phyloP scores from a whole-genome alignment of 2,888 invertebrate genomes.

The Idaea biselata region DNA sequence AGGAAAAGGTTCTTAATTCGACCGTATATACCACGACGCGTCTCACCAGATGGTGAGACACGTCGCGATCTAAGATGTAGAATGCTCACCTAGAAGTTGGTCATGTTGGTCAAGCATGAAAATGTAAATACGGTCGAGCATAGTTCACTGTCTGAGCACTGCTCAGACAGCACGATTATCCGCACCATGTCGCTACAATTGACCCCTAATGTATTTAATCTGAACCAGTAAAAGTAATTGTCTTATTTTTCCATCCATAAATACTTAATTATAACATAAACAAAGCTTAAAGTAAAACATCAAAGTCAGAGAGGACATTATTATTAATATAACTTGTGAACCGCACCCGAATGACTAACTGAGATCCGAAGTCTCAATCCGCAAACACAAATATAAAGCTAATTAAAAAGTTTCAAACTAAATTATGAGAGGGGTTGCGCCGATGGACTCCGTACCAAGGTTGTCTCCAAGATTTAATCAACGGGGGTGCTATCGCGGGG shows the following conservation, averaged over 20 bases:
- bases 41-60: no score
- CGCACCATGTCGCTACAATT: no score
- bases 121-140: no score
- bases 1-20: no score
- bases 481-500: slow-evolving; percentile 59
- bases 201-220: no score
- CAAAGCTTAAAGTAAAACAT: slow-evolving; percentile 20
- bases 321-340: slow-evolving; percentile 72
- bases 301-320: slow-evolving; percentile 48
- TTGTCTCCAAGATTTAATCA: slow-evolving; percentile 73
- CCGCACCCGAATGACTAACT: slow-evolving; percentile 73
- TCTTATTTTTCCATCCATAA: background rate
- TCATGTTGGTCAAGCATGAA: no score
- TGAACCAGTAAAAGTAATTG: background rate
- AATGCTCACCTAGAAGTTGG: no score
- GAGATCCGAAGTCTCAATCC: slow-evolving; percentile 75
- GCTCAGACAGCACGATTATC: no score
- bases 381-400: slow-evolving; percentile 81
- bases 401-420: slow-evolving; percentile 81
- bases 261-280: slow-evolving; percentile 6
- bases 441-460: slow-evolving; percentile 74
- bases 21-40: no score
- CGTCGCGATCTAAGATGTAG: no score
- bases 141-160: no score
- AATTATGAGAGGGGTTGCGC: slow-evolving; percentile 79